A percentile compares a stretch with the other conserved stretches of the same genome.
Conservation (phyloP, 1,140 invertebrate genomes). For the Tetramorium simillimum region DNA sequence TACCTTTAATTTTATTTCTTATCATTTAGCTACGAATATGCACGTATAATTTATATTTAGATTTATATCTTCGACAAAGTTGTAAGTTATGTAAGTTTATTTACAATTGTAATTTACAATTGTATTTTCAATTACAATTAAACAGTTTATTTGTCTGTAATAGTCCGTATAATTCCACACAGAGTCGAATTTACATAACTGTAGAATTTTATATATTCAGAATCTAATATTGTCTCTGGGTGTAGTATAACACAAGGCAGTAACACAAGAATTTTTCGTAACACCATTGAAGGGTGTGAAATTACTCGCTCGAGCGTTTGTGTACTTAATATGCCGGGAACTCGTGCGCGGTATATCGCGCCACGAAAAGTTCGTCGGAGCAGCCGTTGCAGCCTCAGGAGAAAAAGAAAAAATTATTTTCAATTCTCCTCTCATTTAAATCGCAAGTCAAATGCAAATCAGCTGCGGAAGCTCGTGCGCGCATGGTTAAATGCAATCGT, state of each 20-base stretch:
- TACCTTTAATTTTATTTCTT: neutral
- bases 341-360: slow-evolving; percentile 4
- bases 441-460: slow-evolving; percentile 41
- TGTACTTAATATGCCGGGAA: slow-evolving; percentile 32
- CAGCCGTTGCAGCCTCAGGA: neutral
- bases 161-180: neutral
- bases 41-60: neutral
- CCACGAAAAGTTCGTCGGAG: slow-evolving; percentile 21
- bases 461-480: neutral
- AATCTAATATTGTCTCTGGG: neutral
- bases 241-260: neutral
- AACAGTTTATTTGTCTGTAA: neutral
- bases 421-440: slow-evolving; percentile 38
- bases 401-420: slow-evolving; percentile 41
- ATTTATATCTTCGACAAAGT: neutral
- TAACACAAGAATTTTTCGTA: slow-evolving; percentile 18
- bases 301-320: neutral
- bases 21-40: neutral
- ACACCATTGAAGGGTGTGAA: neutral
- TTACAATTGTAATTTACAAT: neutral
- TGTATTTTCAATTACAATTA: neutral
- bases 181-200: neutral
- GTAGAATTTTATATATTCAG: neutral
- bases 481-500: slow-evolving; percentile 13
- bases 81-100: neutral